These are phyloP conservation scores for Synodontis membranacea DNA, from an alignment of 2,113 vertebrate genomes.

Conservation along the genomic window DNA sequence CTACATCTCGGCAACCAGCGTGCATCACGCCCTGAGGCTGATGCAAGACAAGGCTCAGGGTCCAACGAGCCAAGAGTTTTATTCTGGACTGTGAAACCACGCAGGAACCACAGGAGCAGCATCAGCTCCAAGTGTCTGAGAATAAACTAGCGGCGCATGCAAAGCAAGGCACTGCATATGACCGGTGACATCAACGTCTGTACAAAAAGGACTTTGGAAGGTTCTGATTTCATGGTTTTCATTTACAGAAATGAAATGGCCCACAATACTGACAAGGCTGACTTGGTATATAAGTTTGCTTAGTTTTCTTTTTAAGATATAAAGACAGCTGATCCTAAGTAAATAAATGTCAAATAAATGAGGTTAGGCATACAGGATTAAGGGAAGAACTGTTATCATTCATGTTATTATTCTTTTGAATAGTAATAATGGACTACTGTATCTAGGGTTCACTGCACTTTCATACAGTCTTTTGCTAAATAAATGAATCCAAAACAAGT, in stretches of 20 bases:
- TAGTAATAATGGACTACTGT: background rate
- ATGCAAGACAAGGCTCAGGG: slow-evolving; percentile 65
- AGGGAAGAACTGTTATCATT: background rate
- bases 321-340: background rate
- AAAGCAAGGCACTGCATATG: slow-evolving; percentile 27
- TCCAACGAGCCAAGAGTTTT: slow-evolving; percentile 59
- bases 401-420: background rate
- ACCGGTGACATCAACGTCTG: slow-evolving; percentile 60
- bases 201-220: slow-evolving; percentile 21
- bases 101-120: slow-evolving; percentile 56
- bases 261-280: background rate
- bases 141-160: slow-evolving; percentile 46
- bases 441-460: background rate
- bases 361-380: background rate
- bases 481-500: slow-evolving; percentile 10
- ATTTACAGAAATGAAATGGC: background rate
- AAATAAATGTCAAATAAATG: background rate
- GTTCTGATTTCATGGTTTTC: slow-evolving; percentile 20
- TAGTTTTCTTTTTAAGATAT: background rate
- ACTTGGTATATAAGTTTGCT: background rate
- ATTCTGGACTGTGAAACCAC: slow-evolving; percentile 65
- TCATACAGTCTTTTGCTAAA: background rate
- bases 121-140: slow-evolving; percentile 48
- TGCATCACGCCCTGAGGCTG: slow-evolving; percentile 51
- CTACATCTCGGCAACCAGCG: slow-evolving; percentile 57